Evolutionary conservation across 2,888 invertebrate species (phyloP), one percentile per base, ranked within the genome.

Genomic region (Pachymerium ferrugineum): DNA sequence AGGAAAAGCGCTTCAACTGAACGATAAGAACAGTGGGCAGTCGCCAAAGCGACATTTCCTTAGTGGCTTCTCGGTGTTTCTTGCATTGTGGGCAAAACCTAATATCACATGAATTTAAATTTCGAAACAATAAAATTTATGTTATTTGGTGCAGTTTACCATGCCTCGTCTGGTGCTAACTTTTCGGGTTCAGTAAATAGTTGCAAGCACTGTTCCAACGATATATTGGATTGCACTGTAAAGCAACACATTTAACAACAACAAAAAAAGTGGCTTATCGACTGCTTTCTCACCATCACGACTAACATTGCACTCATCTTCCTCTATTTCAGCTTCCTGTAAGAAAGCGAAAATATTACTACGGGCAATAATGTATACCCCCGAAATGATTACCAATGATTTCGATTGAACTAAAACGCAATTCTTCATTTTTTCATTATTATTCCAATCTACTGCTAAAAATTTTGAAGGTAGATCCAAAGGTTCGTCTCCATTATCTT

Each of bases 111-210:
- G n/a, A n/a, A n/a, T n/a, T n/a, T n/a, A n/a, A n/a, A n/a, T n/a
- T n/a, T n/a, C n/a, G n/a, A n/a, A n/a, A n/a, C n/a, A n/a, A n/a
- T n/a, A n/a, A n/a, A n/a, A n/a, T 35, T 35, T 35, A 12, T 12
- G 8, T 35, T 35, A 12, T 3, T 62, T 62, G 14, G 62, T 2
- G 10, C 28, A n/a, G 31, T 3, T 30, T 78, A 83, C 85, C 85
- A 85, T 5, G 85, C 83, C 76, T 85, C 84, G 70, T 84, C 83
- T 14, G 83, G 82, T 67, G 81, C 82, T 74, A 85, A 80, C n/a
- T 81, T 78, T 77, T 85, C 85, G 3, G 85, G 84, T 76, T 85
- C 84, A 1, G 84, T 84, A 78, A 85, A 85, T 75, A 84, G 78
- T 14, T 81, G 76, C 73, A 84, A 76, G 76, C 84, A 84, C 29